A percentile compares a stretch with the other conserved stretches of the same genome.
Conservation (phyloP, 2,113 vertebrate genomes). For the Albula goreensis region DNA sequence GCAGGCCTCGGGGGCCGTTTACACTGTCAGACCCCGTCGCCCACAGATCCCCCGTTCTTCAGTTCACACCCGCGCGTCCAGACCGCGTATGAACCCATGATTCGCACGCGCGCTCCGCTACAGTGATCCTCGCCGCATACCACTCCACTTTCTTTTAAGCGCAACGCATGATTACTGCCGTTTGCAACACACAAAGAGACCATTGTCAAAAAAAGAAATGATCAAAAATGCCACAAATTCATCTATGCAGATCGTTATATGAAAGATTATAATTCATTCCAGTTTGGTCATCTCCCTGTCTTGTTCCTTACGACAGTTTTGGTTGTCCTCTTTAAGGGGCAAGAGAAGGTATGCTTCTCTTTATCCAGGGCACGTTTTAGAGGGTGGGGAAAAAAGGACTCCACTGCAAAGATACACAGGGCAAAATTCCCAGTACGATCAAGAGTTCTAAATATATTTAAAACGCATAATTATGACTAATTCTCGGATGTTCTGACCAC, state of each 20-base stretch:
- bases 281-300: background rate
- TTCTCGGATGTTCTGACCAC: constrained; percentile 24
- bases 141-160: background rate
- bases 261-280: background rate
- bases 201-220: background rate
- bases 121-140: background rate
- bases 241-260: background rate
- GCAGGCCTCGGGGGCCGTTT: background rate
- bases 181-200: background rate
- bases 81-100: background rate
- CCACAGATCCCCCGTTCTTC: no score
- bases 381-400: background rate
- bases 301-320: background rate
- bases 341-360: background rate
- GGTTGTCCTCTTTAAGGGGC: background rate
- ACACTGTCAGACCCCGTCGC: background rate
- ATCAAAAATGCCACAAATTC: background rate
- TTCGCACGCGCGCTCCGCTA: background rate
- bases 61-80: background rate
- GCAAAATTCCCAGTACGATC: background rate
- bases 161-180: background rate
- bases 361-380: background rate
- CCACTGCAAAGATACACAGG: background rate
- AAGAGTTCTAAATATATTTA: constrained; percentile 17
- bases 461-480: constrained; percentile 9